Conservation (phyloP, 1,140 invertebrate genomes). For the Drosophila bifasciata region DNA sequence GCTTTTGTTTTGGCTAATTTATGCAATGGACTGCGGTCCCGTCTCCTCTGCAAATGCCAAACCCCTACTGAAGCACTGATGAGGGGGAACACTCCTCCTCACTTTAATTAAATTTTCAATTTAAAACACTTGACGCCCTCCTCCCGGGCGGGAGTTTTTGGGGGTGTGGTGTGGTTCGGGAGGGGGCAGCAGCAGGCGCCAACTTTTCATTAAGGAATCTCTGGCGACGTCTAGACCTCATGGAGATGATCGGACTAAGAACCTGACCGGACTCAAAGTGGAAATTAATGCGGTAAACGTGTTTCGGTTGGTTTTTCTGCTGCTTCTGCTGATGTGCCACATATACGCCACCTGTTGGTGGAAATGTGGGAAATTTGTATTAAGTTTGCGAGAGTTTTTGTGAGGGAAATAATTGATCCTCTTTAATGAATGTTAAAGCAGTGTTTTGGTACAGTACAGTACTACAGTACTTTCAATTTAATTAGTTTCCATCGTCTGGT, state of each 20-base stretch:
- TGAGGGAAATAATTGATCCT: too few relatives aligned
- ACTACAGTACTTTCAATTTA: too few relatives aligned
- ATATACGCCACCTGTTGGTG: constrained; percentile 58
- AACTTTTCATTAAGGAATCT: constrained; percentile 66
- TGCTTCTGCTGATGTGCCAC: constrained; percentile 22
- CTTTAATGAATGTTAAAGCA: too few relatives aligned
- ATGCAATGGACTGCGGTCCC: constrained; percentile 28
- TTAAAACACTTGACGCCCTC: constrained; percentile 65
- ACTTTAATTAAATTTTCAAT: constrained; percentile 79
- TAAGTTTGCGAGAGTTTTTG: constrained; percentile 19
- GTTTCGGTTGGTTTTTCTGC: constrained; percentile 27
- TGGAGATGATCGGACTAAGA: constrained; percentile 32
- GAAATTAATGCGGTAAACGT: constrained; percentile 73
- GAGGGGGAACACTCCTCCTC: constrained; percentile 1
- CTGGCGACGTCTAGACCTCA: constrained; percentile 43
- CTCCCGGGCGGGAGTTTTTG: background rate
- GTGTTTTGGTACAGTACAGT: too few relatives aligned
- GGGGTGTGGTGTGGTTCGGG: too few relatives aligned
- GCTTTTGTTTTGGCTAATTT: constrained; percentile 72
- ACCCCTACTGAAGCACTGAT: background rate
- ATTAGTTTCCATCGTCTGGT: too few relatives aligned
- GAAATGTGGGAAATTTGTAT: constrained; percentile 44
- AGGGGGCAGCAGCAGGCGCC: constrained; percentile 52
- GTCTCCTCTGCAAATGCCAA: background rate
- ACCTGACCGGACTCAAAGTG: constrained; percentile 63